Base-by-base conservation (phyloP, 1,140 invertebrate genomes). In the Temnothorax longispinosus region DNA sequence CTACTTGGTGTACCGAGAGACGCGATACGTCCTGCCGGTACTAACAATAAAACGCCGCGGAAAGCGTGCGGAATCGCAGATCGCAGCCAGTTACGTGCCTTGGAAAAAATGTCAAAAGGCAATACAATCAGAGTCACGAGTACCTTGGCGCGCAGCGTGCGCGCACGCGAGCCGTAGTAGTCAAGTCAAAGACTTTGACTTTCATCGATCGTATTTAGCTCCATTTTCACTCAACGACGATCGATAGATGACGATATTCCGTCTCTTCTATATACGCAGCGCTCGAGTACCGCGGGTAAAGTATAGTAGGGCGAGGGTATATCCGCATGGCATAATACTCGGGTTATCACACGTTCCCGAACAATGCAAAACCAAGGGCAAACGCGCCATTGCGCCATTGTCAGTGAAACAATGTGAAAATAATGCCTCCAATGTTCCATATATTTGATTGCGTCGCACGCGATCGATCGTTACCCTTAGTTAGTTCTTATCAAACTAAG, bases 321-420 rank as follows among this genome's bases (percentile, higher is more conserved):
- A 32, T 32, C 69, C 54, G 44, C 38, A 11, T 60, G n/a, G 44
- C 38, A 11, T 60, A 21, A 72, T 60, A 60, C 8, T n/a, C 72
- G 15, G 80, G 27, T 84, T 84, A 84, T 75, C 50, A 69, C 56
- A 84, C 52, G 52, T 71, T 72, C 15, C 41, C 72, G 54, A 84
- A 82, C 67, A 56, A 47, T 50, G 65, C 52, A 50, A 60, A 60
- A 47, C 35, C 41, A 54, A 72, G 21, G 10, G 7, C 41, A 54
- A 44, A 27, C 18, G 27, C 69, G 54, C 4, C 32, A 74, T 74
- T 80, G 76, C 60, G 60, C 50, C 27, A 64, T 32, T 13, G 41
- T 10, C 27, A 27, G 8, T 10, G 41, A 27, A 10, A 38, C 6
- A 32, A 76, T 11, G 8, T 21, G 21, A 60, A 41, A 27, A 44